Evolutionary conservation across 1,140 invertebrate species (phyloP).

Genomic region (Arion vulgaris): DNA sequence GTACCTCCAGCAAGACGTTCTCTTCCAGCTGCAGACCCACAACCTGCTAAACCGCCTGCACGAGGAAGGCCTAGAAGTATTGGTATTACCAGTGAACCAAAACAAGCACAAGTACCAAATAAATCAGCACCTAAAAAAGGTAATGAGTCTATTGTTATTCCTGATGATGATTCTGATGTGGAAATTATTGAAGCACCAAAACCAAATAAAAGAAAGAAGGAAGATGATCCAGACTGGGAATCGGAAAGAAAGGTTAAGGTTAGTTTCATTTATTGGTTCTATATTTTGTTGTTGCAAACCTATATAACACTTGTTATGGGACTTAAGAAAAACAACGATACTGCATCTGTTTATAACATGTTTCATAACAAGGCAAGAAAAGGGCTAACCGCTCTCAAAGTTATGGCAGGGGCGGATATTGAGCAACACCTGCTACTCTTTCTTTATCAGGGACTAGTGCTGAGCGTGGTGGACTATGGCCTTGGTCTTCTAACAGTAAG

Average conservation of each 20-base stretch:
- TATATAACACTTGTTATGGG: no score
- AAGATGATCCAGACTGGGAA: constrained; percentile 18
- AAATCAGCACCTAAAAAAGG: not conserved
- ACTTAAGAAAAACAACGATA: no score
- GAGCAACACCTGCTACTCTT: no score
- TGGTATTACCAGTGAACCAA: not conserved
- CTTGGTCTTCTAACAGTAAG: no score
- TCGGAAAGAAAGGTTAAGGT: not conserved
- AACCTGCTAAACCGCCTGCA: not conserved
- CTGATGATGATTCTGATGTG: constrained; percentile 18
- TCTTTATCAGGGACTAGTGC: no score
- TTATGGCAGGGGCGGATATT: no score
- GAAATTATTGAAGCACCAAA: not conserved
- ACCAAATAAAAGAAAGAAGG: not conserved
- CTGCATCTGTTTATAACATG: no score
- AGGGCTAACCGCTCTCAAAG: no score
- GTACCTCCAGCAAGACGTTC: not conserved
- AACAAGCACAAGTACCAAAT: not conserved
- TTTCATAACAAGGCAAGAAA: no score
- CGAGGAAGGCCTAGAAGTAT: not conserved
- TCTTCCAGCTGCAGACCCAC: not conserved
- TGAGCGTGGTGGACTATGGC: no score
- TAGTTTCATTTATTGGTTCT: not conserved
- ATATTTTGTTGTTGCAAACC: not conserved
- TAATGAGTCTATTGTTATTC: not conserved